phyloP scores from a whole-genome alignment of 1,140 invertebrate species.

The Bombus waltoni region DNA sequence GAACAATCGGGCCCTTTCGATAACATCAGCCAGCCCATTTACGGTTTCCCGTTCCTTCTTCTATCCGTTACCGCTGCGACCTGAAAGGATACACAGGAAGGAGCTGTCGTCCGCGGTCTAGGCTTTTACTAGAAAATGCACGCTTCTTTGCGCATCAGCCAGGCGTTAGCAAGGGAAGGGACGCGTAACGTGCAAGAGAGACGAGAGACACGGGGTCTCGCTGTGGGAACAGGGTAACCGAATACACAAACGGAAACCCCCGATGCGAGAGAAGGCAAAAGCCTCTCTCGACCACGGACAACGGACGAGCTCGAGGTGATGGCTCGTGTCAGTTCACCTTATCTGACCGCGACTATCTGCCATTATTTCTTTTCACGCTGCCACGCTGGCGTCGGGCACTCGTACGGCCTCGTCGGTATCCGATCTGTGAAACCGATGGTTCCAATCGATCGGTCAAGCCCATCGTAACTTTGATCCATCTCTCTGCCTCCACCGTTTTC shows the following conservation, averaged over 20 bases:
- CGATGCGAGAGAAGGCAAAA: conserved; percentile 58
- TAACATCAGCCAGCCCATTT: conserved; percentile 52
- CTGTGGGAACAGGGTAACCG: conserved; percentile 74
- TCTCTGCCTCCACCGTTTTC: neutral
- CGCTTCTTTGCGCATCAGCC: conserved; percentile 59
- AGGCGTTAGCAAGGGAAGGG: neutral
- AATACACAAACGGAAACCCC: conserved; percentile 72
- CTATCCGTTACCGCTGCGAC: conserved; percentile 43
- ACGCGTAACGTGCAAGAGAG: conserved; percentile 9
- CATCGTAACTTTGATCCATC: conserved; percentile 45
- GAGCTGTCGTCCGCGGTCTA: conserved; percentile 59
- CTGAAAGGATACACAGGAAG: conserved; percentile 63
- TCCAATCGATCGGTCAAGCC: conserved; percentile 53
- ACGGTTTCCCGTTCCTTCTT: conserved; percentile 48
- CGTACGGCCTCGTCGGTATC: conserved; percentile 51
- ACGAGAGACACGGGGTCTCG: conserved; percentile 32
- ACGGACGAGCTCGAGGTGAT: conserved; percentile 65
- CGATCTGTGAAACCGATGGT: conserved; percentile 57
- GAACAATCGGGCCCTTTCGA: conserved; percentile 57
- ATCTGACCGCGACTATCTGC: conserved; percentile 74
- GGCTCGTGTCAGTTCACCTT: conserved; percentile 69
- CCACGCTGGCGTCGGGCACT: conserved; percentile 50
- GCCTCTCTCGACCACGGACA: conserved; percentile 51
- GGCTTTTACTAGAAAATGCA: conserved; percentile 69
- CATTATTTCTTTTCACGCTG: conserved; percentile 71